phyloP scores from a whole-genome alignment of 2,888 invertebrate genomes.

The Ceramica pisi region DNA sequence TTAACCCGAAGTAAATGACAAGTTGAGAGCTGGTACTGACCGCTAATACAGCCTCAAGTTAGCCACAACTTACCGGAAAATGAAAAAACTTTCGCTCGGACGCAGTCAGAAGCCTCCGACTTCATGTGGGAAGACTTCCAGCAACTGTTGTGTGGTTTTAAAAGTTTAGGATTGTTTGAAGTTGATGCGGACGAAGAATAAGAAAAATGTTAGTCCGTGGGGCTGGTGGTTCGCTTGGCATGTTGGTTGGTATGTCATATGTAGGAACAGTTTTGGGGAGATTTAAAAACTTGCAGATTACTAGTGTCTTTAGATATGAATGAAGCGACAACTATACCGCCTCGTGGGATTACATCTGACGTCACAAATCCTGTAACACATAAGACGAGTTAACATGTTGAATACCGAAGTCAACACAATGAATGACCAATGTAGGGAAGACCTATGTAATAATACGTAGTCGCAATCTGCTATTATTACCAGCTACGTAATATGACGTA shows the following conservation, averaged over 20 bases:
- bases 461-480: no score
- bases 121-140: constrained; percentile 12
- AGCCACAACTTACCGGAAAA: constrained; percentile 33
- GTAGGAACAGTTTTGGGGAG: not conserved
- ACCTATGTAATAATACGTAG: no score
- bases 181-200: not conserved
- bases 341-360: no score
- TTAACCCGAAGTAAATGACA: constrained; percentile 6
- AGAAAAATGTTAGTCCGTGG: not conserved
- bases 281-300: not conserved
- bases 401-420: no score
- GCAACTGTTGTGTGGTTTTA: constrained; percentile 10
- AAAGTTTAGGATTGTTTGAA: constrained; percentile 20
- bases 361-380: no score
- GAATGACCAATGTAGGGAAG: no score
- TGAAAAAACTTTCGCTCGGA: constrained; percentile 47
- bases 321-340: not conserved
- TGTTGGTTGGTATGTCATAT: no score
- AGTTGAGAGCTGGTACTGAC: constrained; percentile 5
- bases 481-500: no score
- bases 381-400: no score
- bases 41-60: constrained; percentile 20
- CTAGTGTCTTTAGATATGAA: no score
- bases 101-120: not conserved
- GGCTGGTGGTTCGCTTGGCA: not conserved